Conservation (phyloP, 2,113 vertebrate species). For the Amblyopsis rosae region DNA sequence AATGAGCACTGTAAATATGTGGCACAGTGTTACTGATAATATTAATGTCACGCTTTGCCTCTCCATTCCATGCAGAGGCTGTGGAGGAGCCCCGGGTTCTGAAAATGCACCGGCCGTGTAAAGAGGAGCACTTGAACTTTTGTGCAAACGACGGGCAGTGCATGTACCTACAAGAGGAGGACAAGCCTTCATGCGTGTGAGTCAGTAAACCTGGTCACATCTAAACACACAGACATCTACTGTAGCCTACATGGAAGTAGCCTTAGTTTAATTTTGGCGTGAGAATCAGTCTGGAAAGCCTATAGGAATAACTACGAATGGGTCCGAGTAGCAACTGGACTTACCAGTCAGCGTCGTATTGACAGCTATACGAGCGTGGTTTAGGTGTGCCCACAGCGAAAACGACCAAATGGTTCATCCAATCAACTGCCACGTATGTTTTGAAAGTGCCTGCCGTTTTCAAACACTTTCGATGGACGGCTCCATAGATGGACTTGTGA, state of each 20-base stretch:
- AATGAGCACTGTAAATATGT: neutral
- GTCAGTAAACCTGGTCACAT: neutral
- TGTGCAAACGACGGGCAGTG: constrained; percentile 69
- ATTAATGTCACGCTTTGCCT: neutral
- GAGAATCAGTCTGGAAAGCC: no score
- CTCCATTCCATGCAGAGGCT: constrained; percentile 38
- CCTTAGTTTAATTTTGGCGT: no score
- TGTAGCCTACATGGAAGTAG: neutral
- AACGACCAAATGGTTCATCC: no score
- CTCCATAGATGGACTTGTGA: no score
- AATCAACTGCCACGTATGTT: no score
- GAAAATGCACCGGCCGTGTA: constrained; percentile 44
- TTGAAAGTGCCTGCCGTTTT: no score
- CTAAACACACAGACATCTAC: neutral
- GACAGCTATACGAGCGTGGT: no score
- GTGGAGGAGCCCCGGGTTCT: constrained; percentile 25
- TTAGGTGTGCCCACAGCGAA: no score
- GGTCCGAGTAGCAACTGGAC: no score
- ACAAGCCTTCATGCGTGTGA: constrained; percentile 69
- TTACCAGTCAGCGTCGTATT: no score
- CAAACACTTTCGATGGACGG: no score
- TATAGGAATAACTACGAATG: no score
- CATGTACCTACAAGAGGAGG: constrained; percentile 61
- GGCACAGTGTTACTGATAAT: neutral
- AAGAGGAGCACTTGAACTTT: constrained; percentile 31